Evolutionary conservation across 30 jellyfish, hydroid and myxozoan genomes (phyloP), one percentile per base, ranked within the genome.

Genomic region (Aurelia aurita): DNA sequence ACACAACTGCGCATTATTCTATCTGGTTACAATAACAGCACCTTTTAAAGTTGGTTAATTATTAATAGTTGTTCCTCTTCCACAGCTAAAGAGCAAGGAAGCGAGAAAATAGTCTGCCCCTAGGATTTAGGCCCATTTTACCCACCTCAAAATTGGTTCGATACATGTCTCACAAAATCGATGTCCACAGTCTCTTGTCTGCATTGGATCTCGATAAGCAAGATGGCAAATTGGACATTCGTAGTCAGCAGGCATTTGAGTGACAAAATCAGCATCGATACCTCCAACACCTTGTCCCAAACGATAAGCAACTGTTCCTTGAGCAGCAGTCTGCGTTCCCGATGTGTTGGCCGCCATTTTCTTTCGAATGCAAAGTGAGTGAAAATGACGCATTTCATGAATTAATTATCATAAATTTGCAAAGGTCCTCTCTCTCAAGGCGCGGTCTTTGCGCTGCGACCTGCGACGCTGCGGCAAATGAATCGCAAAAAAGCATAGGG

Each of bases 181-280:
- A 69, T 92, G 98, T 21, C 98, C 98, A 65, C 98, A 92, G 79
- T 92, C 98, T 46, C 98, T 81, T 13, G 98, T 92, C 67, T 92
- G 98, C 32, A 92, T 97, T 7, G 98, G 98, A 68, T 92, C 98
- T 35, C 97, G 69, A 55, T 27, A 92, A 44, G 98, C 95, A 61
- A 92, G 90, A 62, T 88, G 98, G 73, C 98, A 92, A 29, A 92
- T 92, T 21, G 98, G 98, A 49, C 98, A 92, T 60, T 92, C 97
- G 47, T 92, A 92, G 45, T 92, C 98, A 16, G 96, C 88, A 74
- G 96, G 89, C 87, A 83, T 84, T 8, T 96, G 34, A 53, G 65
- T 74, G 22, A 92, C 98, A 66, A 92, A 92, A 80, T 92, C 97
- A 19, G 95, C 98, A 87, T 92, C 98, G 34, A 78, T 71, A 5